Conservation (phyloP, 2,113 vertebrate genomes). For the Tauraco erythrolophus region DNA sequence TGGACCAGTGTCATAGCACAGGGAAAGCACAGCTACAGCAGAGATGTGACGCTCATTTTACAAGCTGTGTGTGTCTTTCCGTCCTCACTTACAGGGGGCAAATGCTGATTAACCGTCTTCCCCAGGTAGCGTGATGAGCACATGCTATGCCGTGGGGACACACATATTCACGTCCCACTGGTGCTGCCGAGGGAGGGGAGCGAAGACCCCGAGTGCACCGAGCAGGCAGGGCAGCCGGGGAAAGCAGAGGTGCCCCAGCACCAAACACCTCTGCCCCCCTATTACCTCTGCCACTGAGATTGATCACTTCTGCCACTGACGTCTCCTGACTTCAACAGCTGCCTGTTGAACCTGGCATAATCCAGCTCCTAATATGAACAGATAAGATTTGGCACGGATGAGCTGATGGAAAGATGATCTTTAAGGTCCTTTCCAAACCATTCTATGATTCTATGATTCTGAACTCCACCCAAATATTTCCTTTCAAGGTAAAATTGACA, state of each 20-base stretch:
- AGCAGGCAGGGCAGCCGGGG: fast-evolving
- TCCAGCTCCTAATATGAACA: not conserved
- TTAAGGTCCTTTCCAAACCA: no score
- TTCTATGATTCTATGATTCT: no score
- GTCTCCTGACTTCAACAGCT: not conserved
- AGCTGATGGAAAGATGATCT: not conserved
- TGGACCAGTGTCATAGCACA: not conserved
- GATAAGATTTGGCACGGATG: not conserved
- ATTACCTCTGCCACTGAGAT: not conserved
- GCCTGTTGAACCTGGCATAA: not conserved
- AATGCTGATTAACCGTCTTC: not conserved
- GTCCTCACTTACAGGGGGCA: not conserved
- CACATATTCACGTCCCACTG: fast-evolving
- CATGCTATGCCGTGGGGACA: fast-evolving
- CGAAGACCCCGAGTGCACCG: not conserved
- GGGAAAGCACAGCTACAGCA: not conserved
- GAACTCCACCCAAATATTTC: not conserved
- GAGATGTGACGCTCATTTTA: fast-evolving
- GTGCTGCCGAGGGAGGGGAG: not conserved
- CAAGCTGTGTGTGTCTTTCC: not conserved
- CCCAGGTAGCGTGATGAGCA: not conserved
- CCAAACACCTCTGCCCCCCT: not conserved
- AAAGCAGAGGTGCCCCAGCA: not conserved
- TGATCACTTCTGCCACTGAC: not conserved
- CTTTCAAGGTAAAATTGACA: not conserved